Base-by-base conservation (phyloP, 64 coral and sea anemone genomes). In the Actinia tenebrosa region DNA sequence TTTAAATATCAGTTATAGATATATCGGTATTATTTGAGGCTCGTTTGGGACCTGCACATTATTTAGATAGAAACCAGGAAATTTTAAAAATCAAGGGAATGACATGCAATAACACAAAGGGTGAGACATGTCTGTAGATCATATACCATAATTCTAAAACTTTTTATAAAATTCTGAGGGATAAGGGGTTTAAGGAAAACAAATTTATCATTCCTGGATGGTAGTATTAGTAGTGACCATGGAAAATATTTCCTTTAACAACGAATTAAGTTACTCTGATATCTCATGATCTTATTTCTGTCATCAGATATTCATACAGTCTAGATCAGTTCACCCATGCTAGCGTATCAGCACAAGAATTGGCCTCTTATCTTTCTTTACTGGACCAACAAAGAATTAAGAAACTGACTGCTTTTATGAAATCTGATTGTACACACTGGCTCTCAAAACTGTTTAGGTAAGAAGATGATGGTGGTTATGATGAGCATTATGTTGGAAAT, bases 401-500 rank as follows among this genome's bases (percentile, higher is more conserved):
- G 72, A 92, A 92, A 89, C 71, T 98, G 45, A 69, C 90, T 77
- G 90, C 88, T 45, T 88, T 88, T 50, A 90, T 98, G 17, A 91
- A 88, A 52, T 94, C 93, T 25, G 93, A 98, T 83, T 93, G 93
- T 75, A 91, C 96, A 56, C 90, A 92, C 50, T 98, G 96, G 96
- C 75, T 98, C 4, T 37, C 88, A 20, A 98, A 98, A 61, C 86
- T 98, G 7, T 98, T 98, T 88, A 92, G 90, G 96, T 98, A 77
- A 72, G 83, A 58, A 11, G 56, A 58, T 58, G 10, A 13, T 58
- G 56, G 15, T 13, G 56, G 5, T 6, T 2, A 55, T 55, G 53
- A 55, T 55, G 2, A 55, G 30, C 30, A 55, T 55, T 6, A 55
- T 58, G 56, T 14, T 58, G 56, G 56, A 14, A 16, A 13, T 58